phyloP scores from a whole-genome alignment of 2,113 vertebrate species.

The Micronycteris hirsuta region DNA sequence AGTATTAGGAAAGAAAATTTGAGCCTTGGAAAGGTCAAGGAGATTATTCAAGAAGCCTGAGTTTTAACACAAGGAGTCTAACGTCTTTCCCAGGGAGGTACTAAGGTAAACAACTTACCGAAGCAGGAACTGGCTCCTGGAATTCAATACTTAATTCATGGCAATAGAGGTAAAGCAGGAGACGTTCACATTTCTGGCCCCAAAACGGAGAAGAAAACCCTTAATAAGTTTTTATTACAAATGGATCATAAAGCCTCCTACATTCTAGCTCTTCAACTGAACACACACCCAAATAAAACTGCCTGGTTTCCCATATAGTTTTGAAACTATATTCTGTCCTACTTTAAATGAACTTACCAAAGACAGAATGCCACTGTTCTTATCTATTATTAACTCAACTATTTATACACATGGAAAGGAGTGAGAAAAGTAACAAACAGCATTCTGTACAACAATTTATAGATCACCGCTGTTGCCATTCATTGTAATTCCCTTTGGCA shows the following conservation, averaged over 20 bases:
- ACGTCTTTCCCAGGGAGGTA: background rate
- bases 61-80: background rate
- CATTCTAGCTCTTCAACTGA: background rate
- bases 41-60: background rate
- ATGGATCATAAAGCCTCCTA: background rate
- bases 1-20: background rate
- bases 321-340: background rate
- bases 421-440: background rate
- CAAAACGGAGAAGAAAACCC: constrained; percentile 56
- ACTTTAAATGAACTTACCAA: background rate
- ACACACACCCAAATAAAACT: background rate
- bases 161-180: constrained; percentile 96
- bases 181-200: constrained; percentile 94
- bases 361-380: background rate
- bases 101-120: constrained; percentile 86
- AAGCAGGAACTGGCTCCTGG: constrained; percentile 92
- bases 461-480: background rate
- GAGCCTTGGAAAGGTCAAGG: background rate
- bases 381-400: background rate
- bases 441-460: background rate
- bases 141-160: constrained; percentile 98
- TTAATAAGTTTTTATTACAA: constrained; percentile 20
- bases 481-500: background rate
- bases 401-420: background rate
- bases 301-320: background rate